These are phyloP conservation scores for Phylloscopus trochiloides DNA, from an alignment of 2,113 vertebrate species.

Conservation along the genomic window DNA sequence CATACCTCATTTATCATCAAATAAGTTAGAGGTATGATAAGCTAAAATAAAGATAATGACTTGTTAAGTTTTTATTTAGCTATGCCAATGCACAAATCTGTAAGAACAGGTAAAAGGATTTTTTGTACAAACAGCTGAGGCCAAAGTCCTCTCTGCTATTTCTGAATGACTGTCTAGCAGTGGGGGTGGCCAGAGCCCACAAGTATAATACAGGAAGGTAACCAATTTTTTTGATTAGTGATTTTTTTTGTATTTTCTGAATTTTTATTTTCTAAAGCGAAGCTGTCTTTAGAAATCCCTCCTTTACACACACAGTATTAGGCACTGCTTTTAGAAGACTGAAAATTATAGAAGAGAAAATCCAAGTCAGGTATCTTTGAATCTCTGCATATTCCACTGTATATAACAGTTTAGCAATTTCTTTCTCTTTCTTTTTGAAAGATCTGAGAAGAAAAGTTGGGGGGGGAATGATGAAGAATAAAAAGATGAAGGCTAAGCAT, in stretches of 20 bases:
- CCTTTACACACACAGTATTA: background rate
- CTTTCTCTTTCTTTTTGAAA: background rate
- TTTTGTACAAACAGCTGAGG: background rate
- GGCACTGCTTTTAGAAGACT: background rate
- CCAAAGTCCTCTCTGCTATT: background rate
- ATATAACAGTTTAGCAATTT: background rate
- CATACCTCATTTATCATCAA: background rate
- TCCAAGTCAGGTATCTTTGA: background rate
- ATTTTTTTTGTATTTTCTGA: background rate
- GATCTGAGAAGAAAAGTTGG: background rate
- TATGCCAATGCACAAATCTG: background rate
- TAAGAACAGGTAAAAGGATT: background rate
- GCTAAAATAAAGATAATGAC: background rate
- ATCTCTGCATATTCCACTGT: background rate
- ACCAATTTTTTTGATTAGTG: background rate
- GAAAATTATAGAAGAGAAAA: background rate
- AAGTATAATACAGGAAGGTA: background rate
- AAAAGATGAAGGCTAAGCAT: background rate
- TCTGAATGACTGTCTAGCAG: background rate
- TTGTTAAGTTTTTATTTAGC: background rate
- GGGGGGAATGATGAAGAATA: background rate
- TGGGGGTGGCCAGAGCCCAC: background rate
- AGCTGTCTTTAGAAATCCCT: background rate
- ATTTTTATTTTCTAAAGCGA: background rate
- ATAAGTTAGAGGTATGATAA: background rate